A percentile compares a stretch with the other conserved stretches of the same genome.
Evolutionary conservation across 2,797 vertebrate genomes (phyloP).

Genomic region (Spondyliosoma cantharus): DNA sequence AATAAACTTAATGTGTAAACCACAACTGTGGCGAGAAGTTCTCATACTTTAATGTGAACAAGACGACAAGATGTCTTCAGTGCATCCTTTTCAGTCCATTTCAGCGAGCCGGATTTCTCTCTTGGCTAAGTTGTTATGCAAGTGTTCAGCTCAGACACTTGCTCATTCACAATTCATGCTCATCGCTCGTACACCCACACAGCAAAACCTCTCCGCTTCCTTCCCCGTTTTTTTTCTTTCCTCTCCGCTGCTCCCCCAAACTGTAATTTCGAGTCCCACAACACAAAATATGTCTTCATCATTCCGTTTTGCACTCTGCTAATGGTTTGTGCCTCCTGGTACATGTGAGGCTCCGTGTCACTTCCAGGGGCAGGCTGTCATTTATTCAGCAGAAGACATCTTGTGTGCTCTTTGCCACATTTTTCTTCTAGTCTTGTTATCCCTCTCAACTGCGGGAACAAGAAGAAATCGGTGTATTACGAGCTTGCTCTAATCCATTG

Average conservation of each 20-base stretch:
- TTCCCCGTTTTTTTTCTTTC: slow-evolving; percentile 2
- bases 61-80: slow-evolving; percentile 65
- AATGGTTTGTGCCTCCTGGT: slow-evolving; percentile 60
- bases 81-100: slow-evolving; percentile 47
- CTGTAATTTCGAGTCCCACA: slow-evolving; percentile 60
- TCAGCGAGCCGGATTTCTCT: slow-evolving; percentile 47
- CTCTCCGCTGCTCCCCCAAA: slow-evolving; percentile 20
- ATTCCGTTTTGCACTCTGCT: slow-evolving; percentile 57
- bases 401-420: slow-evolving; percentile 43
- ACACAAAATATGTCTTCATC: slow-evolving; percentile 68
- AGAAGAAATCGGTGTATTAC: slow-evolving; percentile 20
- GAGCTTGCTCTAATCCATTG: slow-evolving; percentile 24
- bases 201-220: slow-evolving; percentile 50
- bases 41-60: slow-evolving; percentile 62
- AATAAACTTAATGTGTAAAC: slow-evolving; percentile 53
- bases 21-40: slow-evolving; percentile 41
- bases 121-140: slow-evolving; percentile 70
- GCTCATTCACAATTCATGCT: slow-evolving; percentile 81
- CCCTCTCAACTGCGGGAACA: slow-evolving; percentile 16
- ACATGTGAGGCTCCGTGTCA: slow-evolving; percentile 53
- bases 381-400: slow-evolving; percentile 65
- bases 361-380: slow-evolving; percentile 56
- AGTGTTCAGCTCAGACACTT: slow-evolving; percentile 68
- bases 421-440: slow-evolving; percentile 43
- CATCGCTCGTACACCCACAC: slow-evolving; percentile 63